phyloP scores from a whole-genome alignment of 2,797 vertebrate species.

The Adelosebastes latens region DNA sequence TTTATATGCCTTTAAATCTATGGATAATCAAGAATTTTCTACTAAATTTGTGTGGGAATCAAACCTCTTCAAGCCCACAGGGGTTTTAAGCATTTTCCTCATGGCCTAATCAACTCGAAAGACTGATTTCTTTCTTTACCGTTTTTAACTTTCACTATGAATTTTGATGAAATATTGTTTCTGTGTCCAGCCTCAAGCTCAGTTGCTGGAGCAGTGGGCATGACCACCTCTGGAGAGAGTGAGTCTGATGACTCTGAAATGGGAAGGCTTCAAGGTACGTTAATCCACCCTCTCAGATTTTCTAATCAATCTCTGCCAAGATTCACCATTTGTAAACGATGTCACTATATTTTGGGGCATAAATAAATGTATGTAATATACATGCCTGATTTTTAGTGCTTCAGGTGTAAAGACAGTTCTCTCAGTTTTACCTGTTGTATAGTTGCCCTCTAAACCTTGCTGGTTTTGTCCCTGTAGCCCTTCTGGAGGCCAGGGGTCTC shows the following conservation, averaged over 20 bases:
- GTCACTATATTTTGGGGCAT: not conserved
- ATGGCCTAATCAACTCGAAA: not conserved
- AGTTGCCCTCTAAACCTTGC: not conserved
- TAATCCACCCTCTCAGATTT: not conserved
- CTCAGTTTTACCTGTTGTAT: not conserved
- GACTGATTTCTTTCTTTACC: not conserved
- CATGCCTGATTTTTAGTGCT: not conserved
- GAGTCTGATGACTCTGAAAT: conserved; percentile 99
- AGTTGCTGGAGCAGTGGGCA: conserved; percentile 97
- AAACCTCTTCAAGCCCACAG: not conserved
- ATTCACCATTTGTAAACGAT: not conserved
- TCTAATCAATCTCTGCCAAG: not conserved
- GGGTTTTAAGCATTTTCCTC: not conserved
- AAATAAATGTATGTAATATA: not conserved
- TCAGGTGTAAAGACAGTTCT: not conserved
- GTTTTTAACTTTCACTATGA: not conserved
- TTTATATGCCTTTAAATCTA: not conserved
- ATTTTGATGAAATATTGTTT: not conserved
- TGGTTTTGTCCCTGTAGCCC: conserved; percentile 80
- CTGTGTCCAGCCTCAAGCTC: conserved; percentile 93
- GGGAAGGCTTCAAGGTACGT: conserved; percentile 97
- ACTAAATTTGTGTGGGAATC: not conserved
- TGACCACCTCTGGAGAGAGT: conserved; percentile 99
- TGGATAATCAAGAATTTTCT: not conserved
- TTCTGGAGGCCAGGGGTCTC: conserved; percentile 97